Base-by-base conservation (phyloP, 2,888 invertebrate genomes). In the Dolichomitus sp. region DNA sequence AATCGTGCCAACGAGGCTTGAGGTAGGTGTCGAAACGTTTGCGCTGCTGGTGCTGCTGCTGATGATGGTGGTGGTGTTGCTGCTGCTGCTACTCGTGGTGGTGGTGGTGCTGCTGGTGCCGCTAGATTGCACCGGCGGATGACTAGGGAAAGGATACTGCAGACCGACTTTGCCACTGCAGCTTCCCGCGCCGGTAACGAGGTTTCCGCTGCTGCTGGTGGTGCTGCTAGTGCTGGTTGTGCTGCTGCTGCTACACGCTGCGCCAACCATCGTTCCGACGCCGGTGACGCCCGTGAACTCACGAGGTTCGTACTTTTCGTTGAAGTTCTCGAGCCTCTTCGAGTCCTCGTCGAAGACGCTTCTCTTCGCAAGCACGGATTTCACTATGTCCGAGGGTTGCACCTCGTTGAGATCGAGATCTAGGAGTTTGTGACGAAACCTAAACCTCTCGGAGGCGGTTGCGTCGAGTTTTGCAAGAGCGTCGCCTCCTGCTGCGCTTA, bases 311-410 rank as follows among this genome's bases (percentile, higher is more conserved):
- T 98, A 96, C 94, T 98, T 96, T 94, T 98, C 96, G 92, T 96
- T 95, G 79, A 97, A 97, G 90, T 97, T 98, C 93, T 98, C 98
- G 80, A 99, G 95, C 45, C 99, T 95, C 94, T 99, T 98, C 52
- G 97, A 96, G 93, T 99, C 99, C 93, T 99, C 99, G 93, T 99
- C 99, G 94, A 99, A 99, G 73, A 99, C 98, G 70, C 98, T 98
- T 85, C 97, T 96, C 93, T 98, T 98, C 5, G 98, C 98, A 90
- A 99, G 95, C 89, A 99, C 96, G 30, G 98, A 98, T 90, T 98
- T 97, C 50, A 98, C 97, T 89, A 99, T 98, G 89, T 98, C 98
- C 30, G 99, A 99, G 0, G 98, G 99, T 92, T 98, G 98, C 80
- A 97, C 95, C 90, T 97, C 97, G 90, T 96, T 96, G 82, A 97